These are phyloP conservation scores for Danionella dracula DNA, from an alignment of 2,797 vertebrate genomes.

Conservation along the genomic window DNA sequence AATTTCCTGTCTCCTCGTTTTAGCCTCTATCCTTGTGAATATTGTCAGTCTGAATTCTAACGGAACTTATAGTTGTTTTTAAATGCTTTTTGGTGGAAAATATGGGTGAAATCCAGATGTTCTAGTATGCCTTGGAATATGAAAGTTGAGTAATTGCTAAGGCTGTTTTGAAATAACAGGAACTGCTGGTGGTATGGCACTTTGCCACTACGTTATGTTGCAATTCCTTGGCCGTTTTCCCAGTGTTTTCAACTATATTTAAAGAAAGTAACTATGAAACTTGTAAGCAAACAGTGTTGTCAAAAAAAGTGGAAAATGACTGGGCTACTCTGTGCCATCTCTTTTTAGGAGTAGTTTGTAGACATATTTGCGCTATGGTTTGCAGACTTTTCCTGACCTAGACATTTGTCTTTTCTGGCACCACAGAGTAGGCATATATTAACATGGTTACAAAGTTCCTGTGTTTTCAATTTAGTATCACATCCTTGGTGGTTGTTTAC, in stretches of 20 bases:
- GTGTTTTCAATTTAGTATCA: not conserved
- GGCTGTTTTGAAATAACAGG: not conserved
- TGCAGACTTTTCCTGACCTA: not conserved
- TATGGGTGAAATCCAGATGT: not conserved
- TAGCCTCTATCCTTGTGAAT: not conserved
- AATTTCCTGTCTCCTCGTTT: slow-evolving; percentile 27
- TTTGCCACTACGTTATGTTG: slow-evolving; percentile 20
- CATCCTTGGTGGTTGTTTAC: not conserved
- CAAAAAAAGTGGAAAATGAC: not conserved
- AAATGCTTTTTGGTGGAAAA: not conserved
- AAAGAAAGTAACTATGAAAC: slow-evolving; percentile 16
- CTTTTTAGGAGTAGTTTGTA: slow-evolving; percentile 17
- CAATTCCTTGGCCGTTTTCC: slow-evolving; percentile 17
- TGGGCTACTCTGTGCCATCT: slow-evolving; percentile 13
- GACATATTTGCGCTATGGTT: slow-evolving; percentile 29
- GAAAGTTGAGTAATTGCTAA: not conserved
- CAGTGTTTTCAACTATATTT: slow-evolving; percentile 30
- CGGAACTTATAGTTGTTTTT: not conserved
- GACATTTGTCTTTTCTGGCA: not conserved
- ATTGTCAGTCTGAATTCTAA: not conserved
- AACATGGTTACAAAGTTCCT: slow-evolving; percentile 1
- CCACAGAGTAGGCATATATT: not conserved
- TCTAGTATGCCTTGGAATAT: not conserved
- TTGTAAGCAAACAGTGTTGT: not conserved
- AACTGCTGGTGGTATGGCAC: slow-evolving; percentile 21